Evolutionary conservation across 1,140 invertebrate genomes (phyloP).

Genomic region (Hylaeus anthracinus): DNA sequence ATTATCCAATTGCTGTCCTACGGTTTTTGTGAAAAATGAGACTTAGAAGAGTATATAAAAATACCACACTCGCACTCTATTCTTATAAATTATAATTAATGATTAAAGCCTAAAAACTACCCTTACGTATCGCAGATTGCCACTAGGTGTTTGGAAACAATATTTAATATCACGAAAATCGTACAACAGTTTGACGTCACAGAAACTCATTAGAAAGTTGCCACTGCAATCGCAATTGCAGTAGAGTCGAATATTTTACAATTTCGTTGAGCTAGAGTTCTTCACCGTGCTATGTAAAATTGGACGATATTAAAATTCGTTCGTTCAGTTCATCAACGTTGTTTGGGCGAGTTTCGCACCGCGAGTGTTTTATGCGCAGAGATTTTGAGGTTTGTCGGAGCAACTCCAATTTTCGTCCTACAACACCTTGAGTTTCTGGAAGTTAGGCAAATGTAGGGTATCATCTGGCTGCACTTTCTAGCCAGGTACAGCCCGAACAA

Average conservation of each 20-base stretch:
- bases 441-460: conserved; percentile 19
- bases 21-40: too few relatives aligned
- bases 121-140: too few relatives aligned
- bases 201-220: conserved; percentile 13
- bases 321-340: neutral
- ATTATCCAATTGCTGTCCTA: too few relatives aligned
- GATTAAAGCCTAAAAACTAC: too few relatives aligned
- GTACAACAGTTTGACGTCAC: neutral
- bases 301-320: conserved; percentile 10
- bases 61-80: too few relatives aligned
- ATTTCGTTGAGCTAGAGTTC: too few relatives aligned
- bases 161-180: conserved; percentile 1
- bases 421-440: neutral
- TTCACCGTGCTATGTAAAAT: neutral
- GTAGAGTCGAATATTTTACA: neutral
- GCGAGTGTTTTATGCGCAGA: neutral
- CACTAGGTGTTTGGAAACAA: neutral
- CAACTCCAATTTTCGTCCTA: conserved; percentile 15
- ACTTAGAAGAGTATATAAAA: too few relatives aligned
- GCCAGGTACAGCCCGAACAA: conserved; percentile 1
- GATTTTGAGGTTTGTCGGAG: neutral
- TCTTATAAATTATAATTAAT: too few relatives aligned
- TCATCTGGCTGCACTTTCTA: conserved; percentile 20
- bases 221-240: neutral
- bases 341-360: neutral